These are phyloP conservation scores for Holacanthella duospinosa DNA, from an alignment of 2,888 invertebrate species.

Conservation along the genomic window DNA sequence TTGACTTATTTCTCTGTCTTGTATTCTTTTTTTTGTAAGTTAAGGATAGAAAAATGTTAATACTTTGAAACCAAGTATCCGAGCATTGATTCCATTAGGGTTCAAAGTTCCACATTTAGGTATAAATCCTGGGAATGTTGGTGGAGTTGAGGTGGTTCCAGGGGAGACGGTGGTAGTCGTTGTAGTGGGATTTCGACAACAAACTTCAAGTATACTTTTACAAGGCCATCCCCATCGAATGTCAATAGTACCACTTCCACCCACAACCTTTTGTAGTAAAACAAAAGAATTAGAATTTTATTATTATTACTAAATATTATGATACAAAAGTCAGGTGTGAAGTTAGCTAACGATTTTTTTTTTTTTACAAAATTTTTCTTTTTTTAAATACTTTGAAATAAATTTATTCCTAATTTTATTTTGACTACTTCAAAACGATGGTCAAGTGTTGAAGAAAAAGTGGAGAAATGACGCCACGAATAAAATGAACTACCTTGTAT, in stretches of 20 bases:
- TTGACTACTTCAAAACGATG: no score
- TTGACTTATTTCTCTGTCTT: neutral
- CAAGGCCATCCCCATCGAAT: constrained; percentile 22
- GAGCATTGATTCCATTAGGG: constrained; percentile 35
- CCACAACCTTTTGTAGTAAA: neutral
- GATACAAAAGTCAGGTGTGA: no score
- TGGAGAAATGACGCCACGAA: no score
- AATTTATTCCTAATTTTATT: no score
- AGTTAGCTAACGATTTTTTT: no score
- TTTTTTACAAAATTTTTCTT: no score
- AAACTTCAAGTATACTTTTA: constrained; percentile 30
- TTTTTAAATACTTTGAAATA: no score
- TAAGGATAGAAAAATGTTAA: neutral
- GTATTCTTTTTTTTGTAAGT: neutral
- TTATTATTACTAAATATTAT: no score
- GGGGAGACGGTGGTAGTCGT: constrained; percentile 10
- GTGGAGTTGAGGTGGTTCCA: constrained; percentile 5
- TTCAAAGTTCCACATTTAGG: constrained; percentile 35
- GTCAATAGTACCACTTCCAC: neutral
- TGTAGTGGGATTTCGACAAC: constrained; percentile 24
- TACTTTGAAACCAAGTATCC: constrained; percentile 34
- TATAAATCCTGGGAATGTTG: constrained; percentile 23
- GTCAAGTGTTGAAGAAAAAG: no score
- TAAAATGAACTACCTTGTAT: no score
- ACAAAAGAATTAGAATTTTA: no score